A percentile compares a stretch with the other conserved stretches of the same genome.
Evolutionary conservation across 1,140 invertebrate species (phyloP).

Genomic region (Chymomyza costata): DNA sequence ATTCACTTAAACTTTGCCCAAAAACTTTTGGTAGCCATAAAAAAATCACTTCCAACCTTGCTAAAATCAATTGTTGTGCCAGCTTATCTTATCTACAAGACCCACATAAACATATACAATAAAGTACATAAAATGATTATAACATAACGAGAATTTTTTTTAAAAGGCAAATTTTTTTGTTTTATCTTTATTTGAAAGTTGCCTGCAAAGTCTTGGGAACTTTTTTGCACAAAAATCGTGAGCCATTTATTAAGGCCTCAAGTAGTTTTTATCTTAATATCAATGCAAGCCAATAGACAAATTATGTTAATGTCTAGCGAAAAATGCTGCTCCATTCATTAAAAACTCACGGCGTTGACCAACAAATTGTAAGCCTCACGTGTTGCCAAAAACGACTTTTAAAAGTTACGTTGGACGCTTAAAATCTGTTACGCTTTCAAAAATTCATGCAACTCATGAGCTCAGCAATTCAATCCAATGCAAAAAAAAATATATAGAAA

Average conservation of each 20-base stretch:
- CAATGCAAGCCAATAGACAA: constrained; percentile 43
- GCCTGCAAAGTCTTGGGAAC: constrained; percentile 10
- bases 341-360: constrained; percentile 3
- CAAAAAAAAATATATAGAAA: too few relatives aligned
- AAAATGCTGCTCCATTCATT: constrained; percentile 35
- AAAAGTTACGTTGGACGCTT: constrained; percentile 44
- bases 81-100: constrained; percentile 25
- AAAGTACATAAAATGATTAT: too few relatives aligned
- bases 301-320: constrained; percentile 57
- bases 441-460: constrained; percentile 14
- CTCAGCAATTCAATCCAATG: constrained; percentile 21
- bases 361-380: too few relatives aligned
- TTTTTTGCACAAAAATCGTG: constrained; percentile 1
- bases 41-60: constrained; percentile 3
- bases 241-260: too few relatives aligned
- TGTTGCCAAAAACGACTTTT: constrained; percentile 56
- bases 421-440: constrained; percentile 27
- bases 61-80: constrained; percentile 30
- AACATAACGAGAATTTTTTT: constrained; percentile 12
- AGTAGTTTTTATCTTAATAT: too few relatives aligned
- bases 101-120: constrained; percentile 7
- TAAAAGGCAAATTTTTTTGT: constrained; percentile 19
- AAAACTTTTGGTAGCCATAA: neutral
- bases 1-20: constrained; percentile 8
- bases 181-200: constrained; percentile 37